These are phyloP conservation scores for Vanessa atalanta DNA, from an alignment of 1,140 invertebrate species.

Conservation along the genomic window DNA sequence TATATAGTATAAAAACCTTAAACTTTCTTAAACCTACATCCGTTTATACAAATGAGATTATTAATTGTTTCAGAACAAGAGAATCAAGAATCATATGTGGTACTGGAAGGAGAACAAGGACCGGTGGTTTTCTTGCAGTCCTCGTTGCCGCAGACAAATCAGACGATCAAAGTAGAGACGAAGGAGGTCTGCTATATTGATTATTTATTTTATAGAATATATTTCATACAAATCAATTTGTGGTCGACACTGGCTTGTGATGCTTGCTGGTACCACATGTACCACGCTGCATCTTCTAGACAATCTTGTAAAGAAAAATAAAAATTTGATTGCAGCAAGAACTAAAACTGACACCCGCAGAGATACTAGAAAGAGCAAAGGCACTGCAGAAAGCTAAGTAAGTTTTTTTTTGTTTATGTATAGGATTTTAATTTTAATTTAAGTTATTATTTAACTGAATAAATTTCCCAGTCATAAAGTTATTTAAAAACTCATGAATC, in stretches of 20 bases:
- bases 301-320: no score
- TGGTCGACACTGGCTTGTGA: no score
- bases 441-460: no score
- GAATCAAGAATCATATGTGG: constrained; percentile 51
- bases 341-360: constrained; percentile 35
- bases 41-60: neutral
- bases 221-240: no score
- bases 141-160: constrained; percentile 22
- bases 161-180: neutral
- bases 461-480: no score
- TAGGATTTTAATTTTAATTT: no score
- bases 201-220: no score
- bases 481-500: no score
- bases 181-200: constrained; percentile 13
- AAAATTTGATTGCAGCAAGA: constrained; percentile 23
- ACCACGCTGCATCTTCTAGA: no score
- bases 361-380: constrained; percentile 65
- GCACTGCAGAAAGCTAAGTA: constrained; percentile 60
- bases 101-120: constrained; percentile 52
- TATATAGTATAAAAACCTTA: neutral
- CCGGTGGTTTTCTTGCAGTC: constrained; percentile 55
- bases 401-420: constrained; percentile 29
- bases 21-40: neutral
- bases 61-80: constrained; percentile 44
- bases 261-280: no score